Base-by-base conservation (phyloP, 2,797 vertebrate genomes). In the Chelidonichthys spinosus region DNA sequence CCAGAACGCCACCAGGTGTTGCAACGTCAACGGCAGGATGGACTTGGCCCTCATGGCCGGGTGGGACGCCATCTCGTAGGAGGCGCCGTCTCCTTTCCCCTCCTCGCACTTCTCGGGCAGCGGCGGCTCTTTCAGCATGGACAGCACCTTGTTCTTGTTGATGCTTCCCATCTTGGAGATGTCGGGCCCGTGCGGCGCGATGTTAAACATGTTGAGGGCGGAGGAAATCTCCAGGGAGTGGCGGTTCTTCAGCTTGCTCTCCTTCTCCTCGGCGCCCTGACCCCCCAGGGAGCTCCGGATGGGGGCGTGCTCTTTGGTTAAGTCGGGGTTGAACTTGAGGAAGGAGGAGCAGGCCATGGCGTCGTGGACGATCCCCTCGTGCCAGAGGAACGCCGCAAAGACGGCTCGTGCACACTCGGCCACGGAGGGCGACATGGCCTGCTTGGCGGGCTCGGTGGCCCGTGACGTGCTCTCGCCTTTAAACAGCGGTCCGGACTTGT, bases 331-430 rank as follows among this genome's bases (percentile, higher is more conserved):
- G 84, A 99, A 99, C 85, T 99, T 99, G 54, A 99, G 92, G 90
- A 99, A 99, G n/a, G 98, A 99, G 8, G 98, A 99, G 89, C 98
- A 99, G 49, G 98, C 98, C 98, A 99, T 99, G 60, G 98, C 98
- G 69, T 99, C 98, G 4, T 99, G 98, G 46, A 99, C 98, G 69
- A 99, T 99, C 71, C 98, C 98, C 83, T 99, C 98, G 4, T 99
- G 98, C 98, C 98, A 99, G 47, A 99, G 92, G 85, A 99, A 99
- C 0, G 98, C 96, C 0, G 98, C 98, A 55, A 99, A 99, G 49
- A 99, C 98, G 0, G 98, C 96, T 42, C 98, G 93, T 32, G 98
- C 94, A 71, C 98, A 99, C 89, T 99, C 98, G 0, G 98, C 97
- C 47, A 99, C 98, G 0, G 98, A 99, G 2, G 98, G 98, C 0